Evolutionary conservation across 2,888 invertebrate species (phyloP).

Genomic region (Tortricodes alternella): DNA sequence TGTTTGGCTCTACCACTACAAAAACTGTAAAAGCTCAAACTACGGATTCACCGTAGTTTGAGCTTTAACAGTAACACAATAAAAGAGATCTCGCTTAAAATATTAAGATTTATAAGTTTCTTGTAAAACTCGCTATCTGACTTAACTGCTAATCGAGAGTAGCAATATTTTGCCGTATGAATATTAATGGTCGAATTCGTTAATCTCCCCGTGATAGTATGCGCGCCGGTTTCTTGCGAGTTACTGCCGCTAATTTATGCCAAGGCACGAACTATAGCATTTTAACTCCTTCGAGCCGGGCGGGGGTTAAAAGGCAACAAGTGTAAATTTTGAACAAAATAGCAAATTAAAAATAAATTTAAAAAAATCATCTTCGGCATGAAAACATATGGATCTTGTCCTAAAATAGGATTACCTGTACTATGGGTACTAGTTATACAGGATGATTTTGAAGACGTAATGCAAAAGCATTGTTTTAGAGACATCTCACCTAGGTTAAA

Average conservation of each 20-base stretch:
- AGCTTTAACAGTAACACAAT: too few species aligned
- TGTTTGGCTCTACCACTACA: too few species aligned
- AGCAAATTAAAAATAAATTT: not conserved
- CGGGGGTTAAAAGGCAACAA: slow-evolving; percentile 40
- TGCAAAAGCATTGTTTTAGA: too few species aligned
- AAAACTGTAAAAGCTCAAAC: too few species aligned
- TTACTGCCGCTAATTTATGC: slow-evolving; percentile 78
- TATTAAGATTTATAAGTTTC: not conserved
- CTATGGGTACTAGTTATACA: too few species aligned
- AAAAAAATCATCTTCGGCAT: too few species aligned
- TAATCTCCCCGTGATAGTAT: slow-evolving; percentile 80
- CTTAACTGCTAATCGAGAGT: slow-evolving; percentile 62
- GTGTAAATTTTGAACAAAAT: slow-evolving; percentile 21
- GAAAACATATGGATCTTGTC: too few species aligned
- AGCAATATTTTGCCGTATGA: slow-evolving; percentile 56
- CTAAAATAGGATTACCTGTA: too few species aligned
- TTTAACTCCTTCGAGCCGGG: slow-evolving; percentile 76
- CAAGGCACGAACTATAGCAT: slow-evolving; percentile 79
- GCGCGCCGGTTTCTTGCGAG: slow-evolving; percentile 76
- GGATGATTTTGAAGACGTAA: too few species aligned
- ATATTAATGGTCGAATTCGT: slow-evolving; percentile 72
- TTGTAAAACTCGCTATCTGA: slow-evolving; percentile 22
- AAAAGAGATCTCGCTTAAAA: too few species aligned
- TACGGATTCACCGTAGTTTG: too few species aligned
- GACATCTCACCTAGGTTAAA: too few species aligned